Base-by-base conservation (phyloP, 2,113 vertebrate genomes). In the Phycodurus eques region DNA sequence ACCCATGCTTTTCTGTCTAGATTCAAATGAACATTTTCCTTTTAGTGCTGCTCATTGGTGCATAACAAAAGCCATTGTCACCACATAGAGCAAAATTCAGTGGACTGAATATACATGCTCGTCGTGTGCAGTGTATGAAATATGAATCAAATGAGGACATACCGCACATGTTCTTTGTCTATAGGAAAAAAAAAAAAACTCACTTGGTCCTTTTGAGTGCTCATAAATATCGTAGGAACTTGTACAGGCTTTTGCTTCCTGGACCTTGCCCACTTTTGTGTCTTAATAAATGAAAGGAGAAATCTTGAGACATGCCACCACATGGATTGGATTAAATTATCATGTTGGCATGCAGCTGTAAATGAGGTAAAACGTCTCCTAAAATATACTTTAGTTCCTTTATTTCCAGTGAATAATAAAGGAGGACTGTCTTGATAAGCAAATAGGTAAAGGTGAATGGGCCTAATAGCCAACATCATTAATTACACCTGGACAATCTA, bases 271-370 rank as follows among this genome's bases (percentile, higher is more conserved):
- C 67, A 71, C 78, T 84, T 74, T 82, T 86, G 51, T 83, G 81
- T 82, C 87, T 80, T 88, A 85, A 80, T 84, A 83, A 86, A 82
- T 87, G 4, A 83, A 66, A 66, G 11, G 19, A 53, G 27, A 33
- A 68, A 53, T 33, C 27, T n/a, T 31, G 20, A 43, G 19, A 64
- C 11, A 13, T 22, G 13, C 62, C 42, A n/a, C 39, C 39, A 43
- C 39, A 27, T 15, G 14, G 43, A 49, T 47, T 15, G 14, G 43
- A 49, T 47, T 31, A 47, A 27, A 66, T 10, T 49, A 31, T 66
- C 22, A 66, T 68, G 76, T 82, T 79, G 62, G 71, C 56, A 72
- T 73, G 66, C 71, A 72, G 76, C 60, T 67, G 64, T 47, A 84
- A 81, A 81, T 86, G 68, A 83, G 35, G 47, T 27, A 56, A 68